Evolutionary conservation across 2,888 invertebrate genomes (phyloP).

Genomic region (Tinea pellionella): DNA sequence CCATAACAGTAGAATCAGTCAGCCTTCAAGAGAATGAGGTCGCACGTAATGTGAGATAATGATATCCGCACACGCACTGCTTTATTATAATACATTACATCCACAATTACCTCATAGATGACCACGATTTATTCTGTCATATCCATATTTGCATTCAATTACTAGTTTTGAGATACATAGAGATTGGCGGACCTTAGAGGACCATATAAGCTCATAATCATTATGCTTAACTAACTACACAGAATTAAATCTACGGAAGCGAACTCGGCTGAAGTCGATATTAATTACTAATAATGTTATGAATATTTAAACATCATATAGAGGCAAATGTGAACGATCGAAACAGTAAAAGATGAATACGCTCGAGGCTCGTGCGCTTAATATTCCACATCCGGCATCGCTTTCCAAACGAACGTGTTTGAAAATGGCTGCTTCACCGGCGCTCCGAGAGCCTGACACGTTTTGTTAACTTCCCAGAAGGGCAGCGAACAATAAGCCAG

Average conservation of each 20-base stretch:
- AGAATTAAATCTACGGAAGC: constrained; percentile 2
- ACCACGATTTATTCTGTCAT: constrained; percentile 10
- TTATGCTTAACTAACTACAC: neutral
- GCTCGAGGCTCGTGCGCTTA: constrained; percentile 32
- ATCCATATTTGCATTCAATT: constrained; percentile 9
- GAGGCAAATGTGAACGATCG: constrained; percentile 18
- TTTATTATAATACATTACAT: constrained; percentile 19
- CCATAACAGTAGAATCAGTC: constrained; percentile 9
- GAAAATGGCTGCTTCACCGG: constrained; percentile 36
- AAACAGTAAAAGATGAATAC: constrained; percentile 37
- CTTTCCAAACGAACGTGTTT: constrained; percentile 43
- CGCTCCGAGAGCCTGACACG: constrained; percentile 5
- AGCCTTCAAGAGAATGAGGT: constrained; percentile 28
- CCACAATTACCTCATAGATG: constrained; percentile 15
- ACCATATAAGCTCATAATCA: constrained; percentile 1
- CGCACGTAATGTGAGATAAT: constrained; percentile 22
- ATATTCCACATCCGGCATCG: constrained; percentile 42
- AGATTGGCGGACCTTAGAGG: constrained; percentile 3
- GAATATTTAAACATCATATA: neutral
- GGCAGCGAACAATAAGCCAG: constrained; percentile 19
- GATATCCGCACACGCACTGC: constrained; percentile 27
- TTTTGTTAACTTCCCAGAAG: constrained; percentile 11
- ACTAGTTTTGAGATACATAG: neutral
- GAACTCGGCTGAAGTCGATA: neutral
- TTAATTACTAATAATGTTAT: neutral